Evolutionary conservation across 2,888 invertebrate genomes (phyloP).

Genomic region (Teleogryllus oceanicus): DNA sequence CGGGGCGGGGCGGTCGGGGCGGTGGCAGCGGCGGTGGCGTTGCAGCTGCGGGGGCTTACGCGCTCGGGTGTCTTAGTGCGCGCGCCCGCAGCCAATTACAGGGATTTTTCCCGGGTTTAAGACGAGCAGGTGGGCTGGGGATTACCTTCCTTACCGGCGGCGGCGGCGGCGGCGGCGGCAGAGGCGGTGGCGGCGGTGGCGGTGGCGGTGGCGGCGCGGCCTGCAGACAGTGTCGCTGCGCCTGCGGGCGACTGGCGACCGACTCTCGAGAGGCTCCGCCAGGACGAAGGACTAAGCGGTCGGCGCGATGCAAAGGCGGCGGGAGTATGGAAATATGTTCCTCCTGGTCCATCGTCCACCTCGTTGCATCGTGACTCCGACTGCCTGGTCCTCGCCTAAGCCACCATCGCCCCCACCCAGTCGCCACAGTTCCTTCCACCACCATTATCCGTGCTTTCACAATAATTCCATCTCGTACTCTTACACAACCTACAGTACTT

Average conservation of each 20-base stretch:
- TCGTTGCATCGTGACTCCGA: background rate
- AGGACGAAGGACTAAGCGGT: too few relatives aligned
- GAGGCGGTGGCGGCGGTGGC: background rate
- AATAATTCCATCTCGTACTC: too few relatives aligned
- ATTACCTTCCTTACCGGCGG: conserved; percentile 2
- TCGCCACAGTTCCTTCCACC: too few relatives aligned
- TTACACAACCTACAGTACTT: too few relatives aligned
- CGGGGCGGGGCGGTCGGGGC: background rate
- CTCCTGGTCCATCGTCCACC: background rate
- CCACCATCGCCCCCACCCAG: too few relatives aligned
- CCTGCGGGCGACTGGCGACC: background rate
- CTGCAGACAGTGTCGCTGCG: background rate
- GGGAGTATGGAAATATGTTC: background rate
- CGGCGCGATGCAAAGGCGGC: background rate
- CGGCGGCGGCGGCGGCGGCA: background rate
- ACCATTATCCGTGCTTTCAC: too few relatives aligned
- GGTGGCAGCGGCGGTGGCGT: background rate
- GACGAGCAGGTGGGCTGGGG: conserved; percentile 37
- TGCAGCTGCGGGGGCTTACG: background rate
- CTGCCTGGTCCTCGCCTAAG: too few relatives aligned
- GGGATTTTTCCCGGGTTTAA: conserved; percentile 48
- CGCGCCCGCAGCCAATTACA: conserved; percentile 45
- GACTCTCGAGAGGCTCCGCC: background rate
- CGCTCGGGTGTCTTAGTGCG: conserved; percentile 18
- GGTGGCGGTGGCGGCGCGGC: background rate